Evolutionary conservation across 2,888 invertebrate species (phyloP).

Genomic region (Myopa testacea): DNA sequence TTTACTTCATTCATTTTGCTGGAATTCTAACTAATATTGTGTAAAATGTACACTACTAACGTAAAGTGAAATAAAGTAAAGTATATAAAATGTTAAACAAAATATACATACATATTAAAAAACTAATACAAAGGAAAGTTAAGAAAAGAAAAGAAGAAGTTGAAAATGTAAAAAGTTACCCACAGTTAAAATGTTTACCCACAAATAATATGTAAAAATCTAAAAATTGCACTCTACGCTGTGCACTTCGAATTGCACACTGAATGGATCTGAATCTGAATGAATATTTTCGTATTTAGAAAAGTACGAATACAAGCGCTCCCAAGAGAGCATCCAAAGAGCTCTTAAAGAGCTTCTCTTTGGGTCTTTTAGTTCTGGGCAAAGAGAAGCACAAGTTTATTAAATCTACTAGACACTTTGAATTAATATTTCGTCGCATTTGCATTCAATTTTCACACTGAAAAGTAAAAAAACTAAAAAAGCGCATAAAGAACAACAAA

Average conservation of each 20-base stretch:
- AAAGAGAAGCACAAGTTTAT: neutral
- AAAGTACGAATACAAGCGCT: too few relatives aligned
- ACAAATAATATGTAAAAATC: neutral
- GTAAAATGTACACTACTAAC: constrained; percentile 50
- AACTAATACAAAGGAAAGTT: constrained; percentile 6
- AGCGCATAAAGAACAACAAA: neutral
- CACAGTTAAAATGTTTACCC: constrained; percentile 14
- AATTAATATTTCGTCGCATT: too few relatives aligned
- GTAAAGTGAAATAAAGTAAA: constrained; percentile 5
- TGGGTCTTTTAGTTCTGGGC: constrained; percentile 20
- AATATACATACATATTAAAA: neutral
- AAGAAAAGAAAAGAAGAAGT: constrained; percentile 41
- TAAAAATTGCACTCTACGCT: neutral
- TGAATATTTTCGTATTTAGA: neutral
- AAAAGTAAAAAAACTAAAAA: neutral
- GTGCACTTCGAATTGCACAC: neutral
- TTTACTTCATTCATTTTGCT: constrained; percentile 36
- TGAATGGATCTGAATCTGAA: neutral
- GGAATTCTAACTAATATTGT: constrained; percentile 54
- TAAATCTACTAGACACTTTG: neutral
- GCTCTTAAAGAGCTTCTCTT: neutral
- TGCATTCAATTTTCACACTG: constrained; percentile 4
- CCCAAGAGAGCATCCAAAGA: neutral
- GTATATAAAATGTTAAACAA: constrained; percentile 19
- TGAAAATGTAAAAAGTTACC: constrained; percentile 42